These are phyloP conservation scores for Vesta saturnalis DNA, from an alignment of 2,888 invertebrate species.

Conservation along the genomic window DNA sequence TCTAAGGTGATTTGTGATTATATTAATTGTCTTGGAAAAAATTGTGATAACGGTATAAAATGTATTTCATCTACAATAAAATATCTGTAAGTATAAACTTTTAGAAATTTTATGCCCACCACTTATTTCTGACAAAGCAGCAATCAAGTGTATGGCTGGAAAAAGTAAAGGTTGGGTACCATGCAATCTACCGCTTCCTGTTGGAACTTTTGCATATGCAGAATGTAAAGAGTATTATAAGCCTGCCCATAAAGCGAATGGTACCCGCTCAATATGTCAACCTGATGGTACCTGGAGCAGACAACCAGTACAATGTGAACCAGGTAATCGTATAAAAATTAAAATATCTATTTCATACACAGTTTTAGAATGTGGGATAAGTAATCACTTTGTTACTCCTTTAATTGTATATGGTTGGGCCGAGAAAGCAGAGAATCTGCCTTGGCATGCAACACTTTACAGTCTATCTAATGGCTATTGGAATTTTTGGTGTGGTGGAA, in stretches of 20 bases:
- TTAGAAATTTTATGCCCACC: conserved; percentile 45
- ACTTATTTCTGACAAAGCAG: conserved; percentile 44
- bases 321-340: conserved; percentile 48
- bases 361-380: conserved; percentile 53
- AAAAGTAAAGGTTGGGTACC: conserved; percentile 53
- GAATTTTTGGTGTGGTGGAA: conserved; percentile 67
- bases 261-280: conserved; percentile 55
- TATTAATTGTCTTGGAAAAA: conserved; percentile 29
- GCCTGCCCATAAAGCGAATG: conserved; percentile 45
- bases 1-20: conserved; percentile 31
- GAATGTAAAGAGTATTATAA: conserved; percentile 58
- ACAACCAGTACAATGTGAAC: conserved; percentile 56
- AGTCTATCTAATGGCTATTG: conserved; percentile 58
- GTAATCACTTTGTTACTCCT: conserved; percentile 52
- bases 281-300: conserved; percentile 61
- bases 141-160: conserved; percentile 51
- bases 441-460: conserved; percentile 69
- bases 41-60: conserved; percentile 37
- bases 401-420: conserved; percentile 61
- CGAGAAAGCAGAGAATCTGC: conserved; percentile 59
- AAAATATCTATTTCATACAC: background rate
- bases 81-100: background rate
- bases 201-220: conserved; percentile 54
- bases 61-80: background rate
- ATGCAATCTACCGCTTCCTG: conserved; percentile 53